Percentiles rank a stretch among this genome's conserved stretches.
Evolutionary conservation across 2,888 invertebrate genomes (phyloP).

Genomic region (Alloscopus bannaensis): DNA sequence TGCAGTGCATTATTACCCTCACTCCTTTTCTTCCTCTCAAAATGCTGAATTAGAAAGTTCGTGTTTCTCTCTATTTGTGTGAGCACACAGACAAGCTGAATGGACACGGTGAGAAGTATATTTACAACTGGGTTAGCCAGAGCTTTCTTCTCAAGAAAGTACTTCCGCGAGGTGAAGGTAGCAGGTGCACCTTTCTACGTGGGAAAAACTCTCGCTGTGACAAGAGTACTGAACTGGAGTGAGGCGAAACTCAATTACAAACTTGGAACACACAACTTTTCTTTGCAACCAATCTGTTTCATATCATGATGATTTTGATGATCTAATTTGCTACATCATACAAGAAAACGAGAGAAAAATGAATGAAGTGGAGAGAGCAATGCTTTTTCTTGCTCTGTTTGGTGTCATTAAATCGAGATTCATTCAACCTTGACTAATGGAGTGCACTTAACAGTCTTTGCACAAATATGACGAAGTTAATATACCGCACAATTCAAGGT

Average conservation of each 20-base stretch:
- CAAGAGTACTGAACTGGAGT: no score
- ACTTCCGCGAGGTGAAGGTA: constrained; percentile 28
- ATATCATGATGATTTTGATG: constrained; percentile 18
- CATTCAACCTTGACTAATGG: constrained; percentile 23
- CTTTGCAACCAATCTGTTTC: no score
- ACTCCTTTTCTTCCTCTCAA: constrained; percentile 1
- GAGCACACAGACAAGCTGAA: no score
- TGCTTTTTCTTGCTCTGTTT: no score
- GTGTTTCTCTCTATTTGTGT: neutral
- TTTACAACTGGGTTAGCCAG: no score
- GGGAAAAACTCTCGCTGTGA: constrained; percentile 35
- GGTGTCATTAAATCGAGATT: no score
- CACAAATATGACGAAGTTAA: no score
- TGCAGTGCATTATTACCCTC: neutral
- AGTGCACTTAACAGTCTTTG: constrained; percentile 2
- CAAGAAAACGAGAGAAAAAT: no score
- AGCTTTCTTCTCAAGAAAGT: constrained; percentile 1
- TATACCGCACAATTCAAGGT: no score
- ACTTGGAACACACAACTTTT: no score
- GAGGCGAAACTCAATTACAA: constrained; percentile 11
- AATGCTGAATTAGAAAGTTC: constrained; percentile 3
- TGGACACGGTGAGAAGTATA: no score
- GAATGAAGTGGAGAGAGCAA: neutral
- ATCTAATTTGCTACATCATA: constrained; percentile 25
- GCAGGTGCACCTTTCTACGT: constrained; percentile 45